Conservation (phyloP, 2,797 vertebrate genomes). For the Menidia menidia region DNA sequence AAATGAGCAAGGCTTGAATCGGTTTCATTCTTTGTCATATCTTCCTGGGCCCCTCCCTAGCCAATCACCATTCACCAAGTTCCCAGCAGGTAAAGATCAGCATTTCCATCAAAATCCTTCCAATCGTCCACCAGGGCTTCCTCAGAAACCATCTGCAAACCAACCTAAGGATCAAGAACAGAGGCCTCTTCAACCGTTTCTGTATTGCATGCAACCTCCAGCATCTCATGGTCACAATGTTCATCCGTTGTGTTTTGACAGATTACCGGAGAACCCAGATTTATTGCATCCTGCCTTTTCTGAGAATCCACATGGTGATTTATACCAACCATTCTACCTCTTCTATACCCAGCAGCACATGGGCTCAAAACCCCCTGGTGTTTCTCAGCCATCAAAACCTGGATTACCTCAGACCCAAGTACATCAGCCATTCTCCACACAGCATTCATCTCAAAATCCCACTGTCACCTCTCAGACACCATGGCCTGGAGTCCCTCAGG, state of each 20-base stretch:
- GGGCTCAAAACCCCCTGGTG: background rate
- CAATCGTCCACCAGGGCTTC: background rate
- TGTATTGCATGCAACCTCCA: constrained; percentile 6
- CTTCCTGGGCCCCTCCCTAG: background rate
- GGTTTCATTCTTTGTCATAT: constrained; percentile 10
- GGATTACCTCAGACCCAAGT: background rate
- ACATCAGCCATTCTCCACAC: constrained; percentile 3
- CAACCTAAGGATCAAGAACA: background rate
- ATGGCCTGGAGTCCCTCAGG: background rate
- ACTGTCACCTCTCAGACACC: background rate
- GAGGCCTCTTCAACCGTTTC: background rate
- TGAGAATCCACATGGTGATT: constrained; percentile 5
- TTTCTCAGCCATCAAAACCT: background rate
- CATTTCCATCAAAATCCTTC: background rate
- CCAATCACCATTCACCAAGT: constrained; percentile 4
- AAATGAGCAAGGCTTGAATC: background rate
- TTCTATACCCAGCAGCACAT: background rate
- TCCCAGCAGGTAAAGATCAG: constrained; percentile 12
- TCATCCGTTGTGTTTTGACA: constrained; percentile 16
- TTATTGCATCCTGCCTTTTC: background rate
- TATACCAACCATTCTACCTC: constrained; percentile 1
- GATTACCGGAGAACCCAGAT: constrained; percentile 2
- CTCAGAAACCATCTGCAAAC: constrained; percentile 14
- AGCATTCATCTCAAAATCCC: background rate
- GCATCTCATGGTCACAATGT: background rate